A percentile compares a stretch with the other conserved stretches of the same genome.
Conservation (phyloP, 2,888 invertebrate genomes). For the Diarsia rubi region DNA sequence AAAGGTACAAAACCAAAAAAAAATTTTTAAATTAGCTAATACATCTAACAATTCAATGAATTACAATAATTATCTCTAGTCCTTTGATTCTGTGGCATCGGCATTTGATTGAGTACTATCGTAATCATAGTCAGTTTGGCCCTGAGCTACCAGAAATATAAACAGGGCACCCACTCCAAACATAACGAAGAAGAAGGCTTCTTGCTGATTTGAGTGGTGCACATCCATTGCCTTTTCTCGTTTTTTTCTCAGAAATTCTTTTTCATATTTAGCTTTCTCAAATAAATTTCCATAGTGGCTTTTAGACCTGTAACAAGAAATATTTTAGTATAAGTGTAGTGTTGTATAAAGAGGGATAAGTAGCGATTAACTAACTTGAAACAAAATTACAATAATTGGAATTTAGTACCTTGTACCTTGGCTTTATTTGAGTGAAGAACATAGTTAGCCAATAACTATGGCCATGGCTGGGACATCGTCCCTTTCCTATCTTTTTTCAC, state of each 20-base stretch:
- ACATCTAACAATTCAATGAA: slow-evolving; percentile 28
- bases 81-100: background rate
- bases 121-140: slow-evolving; percentile 78
- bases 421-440: background rate
- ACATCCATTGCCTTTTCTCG: slow-evolving; percentile 63
- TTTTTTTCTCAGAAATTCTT: slow-evolving; percentile 71
- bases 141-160: slow-evolving; percentile 72
- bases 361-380: background rate
- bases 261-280: slow-evolving; percentile 76
- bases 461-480: background rate
- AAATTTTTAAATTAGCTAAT: background rate
- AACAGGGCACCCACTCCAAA: slow-evolving; percentile 73
- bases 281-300: slow-evolving; percentile 88
- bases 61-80: slow-evolving; percentile 11
- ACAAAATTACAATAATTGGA: background rate
- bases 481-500: too few species aligned
- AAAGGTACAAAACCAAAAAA: slow-evolving; percentile 24
- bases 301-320: slow-evolving; percentile 82
- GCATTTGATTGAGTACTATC: slow-evolving; percentile 52
- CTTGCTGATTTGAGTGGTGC: slow-evolving; percentile 71
- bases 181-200: slow-evolving; percentile 74
- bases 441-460: background rate
- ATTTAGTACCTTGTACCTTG: background rate
- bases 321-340: background rate
- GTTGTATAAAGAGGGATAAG: background rate